phyloP scores from a whole-genome alignment of 2,113 vertebrate species.

The Murina feae region DNA sequence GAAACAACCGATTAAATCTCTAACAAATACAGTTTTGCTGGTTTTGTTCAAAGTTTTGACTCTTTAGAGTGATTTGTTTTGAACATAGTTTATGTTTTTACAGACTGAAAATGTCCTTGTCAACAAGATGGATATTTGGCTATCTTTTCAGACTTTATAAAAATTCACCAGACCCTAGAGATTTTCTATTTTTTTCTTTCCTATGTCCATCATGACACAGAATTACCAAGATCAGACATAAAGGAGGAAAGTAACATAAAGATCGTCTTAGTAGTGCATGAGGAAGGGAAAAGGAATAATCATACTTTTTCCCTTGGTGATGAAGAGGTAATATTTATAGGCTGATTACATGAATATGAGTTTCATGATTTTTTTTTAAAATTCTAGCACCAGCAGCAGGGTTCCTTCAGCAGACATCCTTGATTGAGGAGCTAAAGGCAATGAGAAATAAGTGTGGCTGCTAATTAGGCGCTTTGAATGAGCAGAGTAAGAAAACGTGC shows the following conservation, averaged over 20 bases:
- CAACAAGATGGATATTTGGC: neutral
- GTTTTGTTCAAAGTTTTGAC: neutral
- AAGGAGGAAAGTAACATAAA: neutral
- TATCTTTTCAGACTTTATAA: neutral
- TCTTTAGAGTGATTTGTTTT: neutral
- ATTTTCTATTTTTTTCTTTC: neutral
- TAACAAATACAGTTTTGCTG: neutral
- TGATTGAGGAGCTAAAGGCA: slow-evolving; percentile 72
- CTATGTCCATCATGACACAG: neutral
- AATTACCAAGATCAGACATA: neutral
- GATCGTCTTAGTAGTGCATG: neutral
- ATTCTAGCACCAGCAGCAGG: slow-evolving; percentile 71
- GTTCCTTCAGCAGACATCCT: slow-evolving; percentile 70
- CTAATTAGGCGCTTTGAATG: slow-evolving; percentile 69
- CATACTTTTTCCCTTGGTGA: neutral
- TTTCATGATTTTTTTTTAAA: slow-evolving; percentile 39
- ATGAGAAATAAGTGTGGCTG: slow-evolving; percentile 59
- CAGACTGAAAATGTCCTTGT: neutral
- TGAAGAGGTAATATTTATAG: slow-evolving; percentile 56
- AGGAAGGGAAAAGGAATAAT: neutral
- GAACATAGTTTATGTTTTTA: neutral
- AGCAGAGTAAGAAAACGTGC: slow-evolving; percentile 31
- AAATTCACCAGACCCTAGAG: neutral
- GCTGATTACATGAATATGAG: slow-evolving; percentile 72
- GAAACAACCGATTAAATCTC: neutral